Evolutionary conservation across 92 coral and sea anemone genomes (phyloP).

Genomic region (Epizoanthus stellaris): DNA sequence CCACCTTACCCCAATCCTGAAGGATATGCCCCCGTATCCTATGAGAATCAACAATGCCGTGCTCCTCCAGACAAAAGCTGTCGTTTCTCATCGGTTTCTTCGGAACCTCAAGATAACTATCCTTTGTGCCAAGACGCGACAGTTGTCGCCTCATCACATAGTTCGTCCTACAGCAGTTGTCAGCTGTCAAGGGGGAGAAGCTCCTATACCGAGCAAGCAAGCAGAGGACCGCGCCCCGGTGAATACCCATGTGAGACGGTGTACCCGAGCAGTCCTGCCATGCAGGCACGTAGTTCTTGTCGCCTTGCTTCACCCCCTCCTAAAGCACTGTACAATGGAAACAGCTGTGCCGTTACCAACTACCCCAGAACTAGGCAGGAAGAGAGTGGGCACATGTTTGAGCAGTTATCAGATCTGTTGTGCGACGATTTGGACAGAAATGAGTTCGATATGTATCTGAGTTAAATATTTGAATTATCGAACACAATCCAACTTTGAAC

Average conservation of each 20-base stretch:
- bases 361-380: constrained; percentile 45
- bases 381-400: constrained; percentile 70
- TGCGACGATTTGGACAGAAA: constrained; percentile 93
- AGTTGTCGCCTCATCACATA: background rate
- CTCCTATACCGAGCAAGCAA: background rate
- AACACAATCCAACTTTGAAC: too few relatives aligned
- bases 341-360: constrained; percentile 15
- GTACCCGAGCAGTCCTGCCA: constrained; percentile 2
- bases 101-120: background rate
- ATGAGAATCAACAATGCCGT: constrained; percentile 13
- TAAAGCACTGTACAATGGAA: constrained; percentile 33
- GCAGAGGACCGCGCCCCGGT: constrained; percentile 16
- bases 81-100: constrained; percentile 28
- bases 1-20: constrained; percentile 55
- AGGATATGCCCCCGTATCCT: constrained; percentile 46
- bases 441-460: constrained; percentile 95
- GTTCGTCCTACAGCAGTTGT: constrained; percentile 26
- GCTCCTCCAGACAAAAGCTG: constrained; percentile 24
- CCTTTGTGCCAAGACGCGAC: background rate
- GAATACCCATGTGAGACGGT: constrained; percentile 13
- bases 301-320: constrained; percentile 68
- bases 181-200: background rate
- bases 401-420: constrained; percentile 84
- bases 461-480: background rate
- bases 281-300: constrained; percentile 71